These are phyloP conservation scores for Otus sunia DNA, from an alignment of 2,113 vertebrate species.

Conservation along the genomic window DNA sequence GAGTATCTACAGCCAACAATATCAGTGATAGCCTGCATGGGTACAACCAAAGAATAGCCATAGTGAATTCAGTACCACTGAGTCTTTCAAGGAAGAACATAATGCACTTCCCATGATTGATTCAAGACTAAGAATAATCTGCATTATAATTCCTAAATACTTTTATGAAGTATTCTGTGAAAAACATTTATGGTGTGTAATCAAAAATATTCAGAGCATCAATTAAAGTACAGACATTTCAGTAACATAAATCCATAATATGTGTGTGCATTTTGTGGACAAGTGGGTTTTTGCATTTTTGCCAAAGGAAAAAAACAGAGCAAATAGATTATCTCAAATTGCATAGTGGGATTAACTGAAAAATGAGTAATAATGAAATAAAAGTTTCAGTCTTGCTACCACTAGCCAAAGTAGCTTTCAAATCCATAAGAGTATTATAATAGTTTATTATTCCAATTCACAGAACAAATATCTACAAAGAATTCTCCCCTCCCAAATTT, in stretches of 20 bases:
- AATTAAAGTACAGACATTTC: neutral
- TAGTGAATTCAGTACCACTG: neutral
- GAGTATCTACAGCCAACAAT: neutral
- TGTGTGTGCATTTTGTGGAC: accelerated
- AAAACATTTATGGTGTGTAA: neutral
- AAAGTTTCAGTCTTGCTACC: neutral
- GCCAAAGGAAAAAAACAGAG: neutral
- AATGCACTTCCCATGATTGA: neutral
- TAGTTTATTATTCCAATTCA: conserved; percentile 17
- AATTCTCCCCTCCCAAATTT: neutral
- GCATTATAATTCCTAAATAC: neutral
- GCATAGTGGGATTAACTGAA: neutral
- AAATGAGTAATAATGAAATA: neutral
- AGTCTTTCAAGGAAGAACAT: neutral
- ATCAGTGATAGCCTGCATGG: neutral
- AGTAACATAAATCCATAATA: neutral
- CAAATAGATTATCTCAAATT: neutral
- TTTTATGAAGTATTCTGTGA: neutral
- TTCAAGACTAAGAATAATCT: neutral
- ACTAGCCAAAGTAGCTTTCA: neutral
- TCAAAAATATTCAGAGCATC: neutral
- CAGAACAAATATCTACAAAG: neutral
- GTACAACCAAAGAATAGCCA: neutral
- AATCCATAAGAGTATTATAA: neutral
- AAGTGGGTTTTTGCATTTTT: neutral